Base-by-base conservation (phyloP, 2,888 invertebrate species). In the Oegoconia quadripuncta region DNA sequence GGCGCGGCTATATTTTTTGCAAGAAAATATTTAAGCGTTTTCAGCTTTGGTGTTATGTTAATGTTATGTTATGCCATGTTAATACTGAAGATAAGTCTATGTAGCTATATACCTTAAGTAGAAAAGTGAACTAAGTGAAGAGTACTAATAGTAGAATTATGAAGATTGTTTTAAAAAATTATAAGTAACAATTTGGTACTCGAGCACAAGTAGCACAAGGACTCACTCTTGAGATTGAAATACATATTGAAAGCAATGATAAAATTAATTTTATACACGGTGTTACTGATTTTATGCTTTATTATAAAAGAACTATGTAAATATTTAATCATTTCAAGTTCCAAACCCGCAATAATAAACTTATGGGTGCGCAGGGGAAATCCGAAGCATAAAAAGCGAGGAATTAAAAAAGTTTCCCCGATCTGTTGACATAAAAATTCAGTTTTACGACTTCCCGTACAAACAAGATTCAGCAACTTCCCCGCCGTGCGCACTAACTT, bases 361-460 rank as follows among this genome's bases (percentile, higher is more conserved):
- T 55, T 59, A 54, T 37, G 55, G 41, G 52, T 41, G 47, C 37
- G 29, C 39, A 31, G 32, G 39, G 40, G 48, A 57, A 60, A 59
- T 59, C 40, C 54, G 34, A 52, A 58, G 59, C 59, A 62, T 65
- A 69, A 68, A 70, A 62, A 54, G 54, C 47, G 38, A 55, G 51
- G 64, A 72, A 75, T 73, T 73, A 73, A 76, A 78, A 78, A 78
- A 75, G 56, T 78, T 78, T 63, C 42, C 30, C 41, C 50, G 58
- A 64, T 68, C 59, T 53, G 65, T 64, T 64, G 64, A 66, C 69
- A 69, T 78, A 73, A 74, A 74, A 71, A 68, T 57, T 61, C 59
- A 60, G 63, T 68, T 78, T 74, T 75, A 76, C 65, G 73, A 65
- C 50, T 58, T 60, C 45, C 44, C 34, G 48, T 40, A 51, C 54